Conservation (phyloP, 1,140 invertebrate species). For the Sitobion miscanthi region DNA sequence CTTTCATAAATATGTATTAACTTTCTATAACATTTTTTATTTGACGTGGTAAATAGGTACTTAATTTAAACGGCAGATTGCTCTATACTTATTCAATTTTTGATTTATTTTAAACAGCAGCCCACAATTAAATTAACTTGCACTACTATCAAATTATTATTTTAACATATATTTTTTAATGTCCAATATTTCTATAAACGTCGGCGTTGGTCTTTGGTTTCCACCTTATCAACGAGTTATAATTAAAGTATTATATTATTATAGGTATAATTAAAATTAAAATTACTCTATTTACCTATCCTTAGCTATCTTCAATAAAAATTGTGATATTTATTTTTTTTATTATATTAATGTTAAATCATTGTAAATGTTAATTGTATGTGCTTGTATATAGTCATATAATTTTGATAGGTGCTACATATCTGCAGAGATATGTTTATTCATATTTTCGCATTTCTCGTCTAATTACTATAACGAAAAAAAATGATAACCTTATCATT, state of each 20-base stretch:
- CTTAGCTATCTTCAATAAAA: background rate
- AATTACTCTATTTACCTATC: background rate
- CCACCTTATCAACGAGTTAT: background rate
- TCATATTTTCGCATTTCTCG: background rate
- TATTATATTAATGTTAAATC: too few relatives aligned
- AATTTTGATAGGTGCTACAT: too few relatives aligned
- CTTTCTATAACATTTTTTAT: too few relatives aligned
- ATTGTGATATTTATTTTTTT: background rate
- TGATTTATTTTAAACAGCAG: background rate
- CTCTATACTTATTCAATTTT: background rate
- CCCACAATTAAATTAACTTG: background rate
- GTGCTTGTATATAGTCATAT: too few relatives aligned
- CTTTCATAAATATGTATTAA: too few relatives aligned
- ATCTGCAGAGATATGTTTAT: background rate
- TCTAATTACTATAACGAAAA: slow-evolving; percentile 17
- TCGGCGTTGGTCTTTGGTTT: background rate
- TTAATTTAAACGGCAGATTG: too few relatives aligned
- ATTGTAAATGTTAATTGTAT: too few relatives aligned
- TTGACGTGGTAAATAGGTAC: too few relatives aligned
- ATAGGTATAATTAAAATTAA: background rate
- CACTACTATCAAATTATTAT: background rate
- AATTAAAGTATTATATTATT: background rate
- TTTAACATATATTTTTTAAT: background rate
- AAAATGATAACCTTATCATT: background rate
- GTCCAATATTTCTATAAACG: background rate